Conservation (phyloP, 1,140 invertebrate genomes). For the Brachionus sp. region DNA sequence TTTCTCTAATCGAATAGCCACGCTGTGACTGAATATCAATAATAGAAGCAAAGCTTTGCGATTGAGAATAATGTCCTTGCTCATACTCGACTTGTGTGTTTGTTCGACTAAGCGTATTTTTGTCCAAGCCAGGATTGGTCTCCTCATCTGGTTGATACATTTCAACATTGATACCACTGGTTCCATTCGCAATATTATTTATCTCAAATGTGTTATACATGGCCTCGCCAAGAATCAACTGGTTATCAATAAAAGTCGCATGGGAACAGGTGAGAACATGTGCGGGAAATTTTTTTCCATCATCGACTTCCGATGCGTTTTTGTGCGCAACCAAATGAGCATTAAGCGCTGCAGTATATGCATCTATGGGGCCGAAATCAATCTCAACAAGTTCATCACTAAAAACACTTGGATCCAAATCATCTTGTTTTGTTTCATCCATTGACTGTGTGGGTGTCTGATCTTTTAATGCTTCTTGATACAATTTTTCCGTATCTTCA, state of each 20-base stretch:
- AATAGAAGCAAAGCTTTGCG: slow-evolving; percentile 39
- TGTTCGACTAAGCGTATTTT: not conserved
- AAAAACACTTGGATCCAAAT: not conserved
- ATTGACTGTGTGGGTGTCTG: not conserved
- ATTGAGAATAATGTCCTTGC: not conserved
- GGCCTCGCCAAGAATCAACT: slow-evolving; percentile 13
- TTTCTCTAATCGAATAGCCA: not conserved
- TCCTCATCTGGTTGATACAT: slow-evolving; percentile 9
- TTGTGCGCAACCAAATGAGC: not conserved
- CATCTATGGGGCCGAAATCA: slow-evolving; percentile 30
- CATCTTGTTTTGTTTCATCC: not conserved
- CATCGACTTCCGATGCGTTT: not conserved
- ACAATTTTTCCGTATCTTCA: not conserved
- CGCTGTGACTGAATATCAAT: slow-evolving; percentile 29
- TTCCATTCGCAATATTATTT: not conserved
- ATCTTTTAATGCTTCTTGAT: not conserved
- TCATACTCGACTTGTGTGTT: slow-evolving; percentile 33
- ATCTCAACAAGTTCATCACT: slow-evolving; percentile 38
- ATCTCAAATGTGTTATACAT: not conserved
- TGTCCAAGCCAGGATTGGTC: not conserved
- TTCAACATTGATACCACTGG: slow-evolving; percentile 4
- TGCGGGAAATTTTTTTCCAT: slow-evolving; percentile 16
- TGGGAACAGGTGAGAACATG: slow-evolving; percentile 24
- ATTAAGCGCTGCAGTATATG: not conserved
- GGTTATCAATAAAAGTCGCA: slow-evolving; percentile 37